Base-by-base conservation (phyloP, 2,113 vertebrate species). In the Tetrax tetrax region DNA sequence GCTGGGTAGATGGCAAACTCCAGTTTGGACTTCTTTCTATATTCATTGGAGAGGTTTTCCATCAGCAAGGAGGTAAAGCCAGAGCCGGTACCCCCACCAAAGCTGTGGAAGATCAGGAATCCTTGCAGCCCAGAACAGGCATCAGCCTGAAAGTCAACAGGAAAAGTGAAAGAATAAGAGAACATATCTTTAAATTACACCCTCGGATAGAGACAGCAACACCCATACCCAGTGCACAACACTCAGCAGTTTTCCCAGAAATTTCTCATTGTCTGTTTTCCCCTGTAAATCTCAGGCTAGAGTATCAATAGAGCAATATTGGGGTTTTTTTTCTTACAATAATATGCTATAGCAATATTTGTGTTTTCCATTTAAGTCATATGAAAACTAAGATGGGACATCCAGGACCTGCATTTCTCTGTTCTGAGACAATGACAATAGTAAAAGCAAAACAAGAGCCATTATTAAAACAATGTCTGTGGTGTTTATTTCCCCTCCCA, bases 1-100 rank as follows among this genome's bases (percentile, higher is more conserved):
- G 99, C 99, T 0, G 99, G 99, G 85, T 99, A 99, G 96, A 99
- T 98, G 82, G 99, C 98, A 95, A 99, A 99, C 95, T 99, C 99
- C 27, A 99, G 97, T 95, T 99, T 99, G 96, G 99, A 99, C 92
- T 99, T 99, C 97, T 99, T 99, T 79, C 99, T 99, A 0, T 99
- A 99, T 71, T 99, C 99, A 4, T 98, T 95, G 20, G 99, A 99
- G 79, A 99, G 98, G 48, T 98, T 98, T 84, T 99, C 99, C 99
- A 99, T 99, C 94, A 99, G 97, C 78, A 99, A 96, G 83, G 99
- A 99, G 3, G 98, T 98, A 57, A 98, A 98, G 23, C 98, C 98
- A 2, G 98, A 98, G 63, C 98, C 98, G 0, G 98, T 98, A 18
- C 98, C 98, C 0, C 98, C 98, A 2, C 98, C 98, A n/a, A 98